phyloP scores from a whole-genome alignment of 2,888 invertebrate genomes.

The Aleiodes testaceus region DNA sequence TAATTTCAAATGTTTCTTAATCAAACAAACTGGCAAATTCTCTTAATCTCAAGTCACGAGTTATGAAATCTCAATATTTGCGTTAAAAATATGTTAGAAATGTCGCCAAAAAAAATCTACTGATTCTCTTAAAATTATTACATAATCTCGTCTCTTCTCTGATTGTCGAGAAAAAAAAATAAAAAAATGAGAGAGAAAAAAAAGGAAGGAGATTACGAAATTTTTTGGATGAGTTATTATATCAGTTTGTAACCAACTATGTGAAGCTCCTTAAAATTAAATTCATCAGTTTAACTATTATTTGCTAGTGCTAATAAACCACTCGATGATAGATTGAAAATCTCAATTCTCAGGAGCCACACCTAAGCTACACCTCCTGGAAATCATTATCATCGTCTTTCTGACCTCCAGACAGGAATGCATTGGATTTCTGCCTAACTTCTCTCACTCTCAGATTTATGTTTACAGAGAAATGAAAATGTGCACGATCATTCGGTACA shows the following conservation, averaged over 20 bases:
- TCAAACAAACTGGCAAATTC: background rate
- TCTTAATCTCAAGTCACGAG: too few relatives aligned
- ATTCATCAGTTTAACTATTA: background rate
- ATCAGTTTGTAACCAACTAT: too few relatives aligned
- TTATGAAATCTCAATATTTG: too few relatives aligned
- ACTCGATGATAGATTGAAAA: slow-evolving; percentile 10
- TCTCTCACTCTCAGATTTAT: slow-evolving; percentile 45
- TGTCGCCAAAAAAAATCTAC: too few relatives aligned
- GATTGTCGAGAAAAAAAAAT: too few relatives aligned
- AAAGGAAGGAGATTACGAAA: too few relatives aligned
- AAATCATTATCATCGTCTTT: slow-evolving; percentile 46
- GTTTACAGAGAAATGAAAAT: slow-evolving; percentile 35
- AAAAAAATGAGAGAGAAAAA: too few relatives aligned
- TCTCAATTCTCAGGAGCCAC: slow-evolving; percentile 39
- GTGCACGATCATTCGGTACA: slow-evolving; percentile 3
- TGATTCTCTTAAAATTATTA: too few relatives aligned
- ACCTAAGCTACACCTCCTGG: slow-evolving; percentile 36
- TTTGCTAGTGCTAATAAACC: background rate
- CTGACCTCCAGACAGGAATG: slow-evolving; percentile 58
- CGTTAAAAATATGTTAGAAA: too few relatives aligned
- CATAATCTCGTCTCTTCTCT: too few relatives aligned
- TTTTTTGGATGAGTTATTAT: too few relatives aligned
- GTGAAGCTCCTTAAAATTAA: too few relatives aligned
- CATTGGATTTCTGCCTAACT: slow-evolving; percentile 50
- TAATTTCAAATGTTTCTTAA: slow-evolving; percentile 1